Evolutionary conservation across 2,888 invertebrate species (phyloP).

Genomic region (Silvanus unidentatus): DNA sequence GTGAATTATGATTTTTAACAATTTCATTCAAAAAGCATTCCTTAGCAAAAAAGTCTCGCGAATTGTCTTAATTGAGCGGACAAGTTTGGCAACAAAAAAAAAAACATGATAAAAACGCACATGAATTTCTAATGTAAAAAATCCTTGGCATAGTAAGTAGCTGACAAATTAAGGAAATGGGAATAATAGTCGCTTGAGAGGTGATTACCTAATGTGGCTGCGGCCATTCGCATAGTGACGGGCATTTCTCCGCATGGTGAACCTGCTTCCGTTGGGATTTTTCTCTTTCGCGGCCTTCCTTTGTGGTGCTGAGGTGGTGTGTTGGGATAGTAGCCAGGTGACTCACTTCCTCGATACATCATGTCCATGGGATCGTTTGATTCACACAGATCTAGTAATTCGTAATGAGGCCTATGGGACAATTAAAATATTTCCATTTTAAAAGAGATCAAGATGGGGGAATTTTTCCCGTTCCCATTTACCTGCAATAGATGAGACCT

Average conservation of each 20-base stretch:
- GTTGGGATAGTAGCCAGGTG: conserved; percentile 59
- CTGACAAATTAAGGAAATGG: not conserved
- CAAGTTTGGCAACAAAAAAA: not conserved
- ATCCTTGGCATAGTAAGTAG: no score
- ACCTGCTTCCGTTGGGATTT: conserved; percentile 51
- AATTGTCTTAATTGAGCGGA: no score
- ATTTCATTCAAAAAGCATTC: no score
- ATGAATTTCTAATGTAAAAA: no score
- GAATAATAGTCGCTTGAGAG: not conserved
- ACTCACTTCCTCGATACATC: conserved; percentile 55
- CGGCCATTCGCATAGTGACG: conserved; percentile 64
- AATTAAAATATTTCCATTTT: not conserved
- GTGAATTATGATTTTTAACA: no score
- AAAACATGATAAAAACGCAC: no score
- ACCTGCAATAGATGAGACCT: conserved; percentile 67
- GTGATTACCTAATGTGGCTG: conserved; percentile 61
- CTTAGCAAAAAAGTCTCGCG: no score
- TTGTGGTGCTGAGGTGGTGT: conserved; percentile 63
- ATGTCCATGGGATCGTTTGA: conserved; percentile 56
- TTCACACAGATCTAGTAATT: conserved; percentile 58
- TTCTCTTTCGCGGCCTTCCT: conserved; percentile 75
- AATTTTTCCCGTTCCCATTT: no score
- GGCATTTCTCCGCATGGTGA: conserved; percentile 58
- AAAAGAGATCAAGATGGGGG: no score
- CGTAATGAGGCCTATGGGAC: conserved; percentile 60